A percentile compares a stretch with the other conserved stretches of the same genome.
Conservation (phyloP, 2,888 invertebrate genomes). For the Clunio marinus region DNA sequence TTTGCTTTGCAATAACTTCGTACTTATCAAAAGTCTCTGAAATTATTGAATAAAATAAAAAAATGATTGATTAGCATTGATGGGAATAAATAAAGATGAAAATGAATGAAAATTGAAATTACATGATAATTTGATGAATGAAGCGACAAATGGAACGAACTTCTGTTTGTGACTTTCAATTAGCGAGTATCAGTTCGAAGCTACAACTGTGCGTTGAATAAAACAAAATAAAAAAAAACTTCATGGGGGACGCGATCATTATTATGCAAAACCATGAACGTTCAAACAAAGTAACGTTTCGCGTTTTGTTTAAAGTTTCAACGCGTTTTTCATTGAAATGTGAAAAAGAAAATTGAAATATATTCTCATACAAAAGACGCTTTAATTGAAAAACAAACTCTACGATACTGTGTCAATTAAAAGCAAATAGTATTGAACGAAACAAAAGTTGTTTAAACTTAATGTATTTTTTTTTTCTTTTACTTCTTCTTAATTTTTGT, state of each 20-base stretch:
- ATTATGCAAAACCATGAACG: background rate
- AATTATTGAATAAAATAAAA: constrained; percentile 12
- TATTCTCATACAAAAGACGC: too few relatives aligned
- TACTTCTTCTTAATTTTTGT: too few relatives aligned
- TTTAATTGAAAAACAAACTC: too few relatives aligned
- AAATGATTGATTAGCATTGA: constrained; percentile 4
- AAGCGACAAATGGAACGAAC: background rate
- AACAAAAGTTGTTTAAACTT: too few relatives aligned
- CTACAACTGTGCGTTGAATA: background rate
- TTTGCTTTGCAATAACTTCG: constrained; percentile 13
- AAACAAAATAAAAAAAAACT: background rate
- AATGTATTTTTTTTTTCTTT: too few relatives aligned
- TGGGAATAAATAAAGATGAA: background rate
- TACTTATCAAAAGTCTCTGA: constrained; percentile 8
- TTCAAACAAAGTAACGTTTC: background rate
- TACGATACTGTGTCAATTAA: too few relatives aligned
- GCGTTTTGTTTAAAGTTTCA: too few relatives aligned
- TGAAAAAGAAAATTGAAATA: too few relatives aligned
- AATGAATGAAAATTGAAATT: background rate
- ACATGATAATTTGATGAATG: background rate
- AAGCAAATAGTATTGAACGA: too few relatives aligned
- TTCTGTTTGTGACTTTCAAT: too few relatives aligned
- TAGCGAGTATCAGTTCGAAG: background rate
- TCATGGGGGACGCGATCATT: background rate
- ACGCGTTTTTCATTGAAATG: background rate